These are phyloP conservation scores for Morus bassanus DNA, from an alignment of 2,797 vertebrate species.

Conservation along the genomic window DNA sequence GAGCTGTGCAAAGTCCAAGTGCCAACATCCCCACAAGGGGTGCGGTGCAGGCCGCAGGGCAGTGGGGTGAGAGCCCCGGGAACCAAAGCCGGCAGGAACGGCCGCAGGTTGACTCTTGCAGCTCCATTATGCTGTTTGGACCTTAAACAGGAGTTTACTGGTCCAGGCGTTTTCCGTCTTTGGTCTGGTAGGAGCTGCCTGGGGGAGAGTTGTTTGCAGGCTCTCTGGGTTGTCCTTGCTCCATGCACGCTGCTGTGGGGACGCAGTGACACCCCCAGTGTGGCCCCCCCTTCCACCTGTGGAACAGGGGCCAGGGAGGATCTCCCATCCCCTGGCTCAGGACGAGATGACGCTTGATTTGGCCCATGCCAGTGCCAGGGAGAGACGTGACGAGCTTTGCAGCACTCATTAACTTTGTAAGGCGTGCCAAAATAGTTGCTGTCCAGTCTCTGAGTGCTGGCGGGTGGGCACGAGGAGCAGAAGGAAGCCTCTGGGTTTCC, in stretches of 20 bases:
- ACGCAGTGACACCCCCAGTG: accelerated
- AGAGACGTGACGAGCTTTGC: accelerated
- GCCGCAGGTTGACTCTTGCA: accelerated
- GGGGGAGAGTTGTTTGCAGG: accelerated
- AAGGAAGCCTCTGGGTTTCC: not conserved
- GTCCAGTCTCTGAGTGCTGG: not conserved
- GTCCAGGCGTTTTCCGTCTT: not conserved
- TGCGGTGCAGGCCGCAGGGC: accelerated
- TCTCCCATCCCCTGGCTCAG: accelerated
- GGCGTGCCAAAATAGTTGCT: accelerated
- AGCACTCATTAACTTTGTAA: accelerated
- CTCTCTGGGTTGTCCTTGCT: not conserved
- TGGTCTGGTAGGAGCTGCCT: not conserved
- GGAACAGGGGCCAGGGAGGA: too few relatives aligned
- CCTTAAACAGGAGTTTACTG: not conserved
- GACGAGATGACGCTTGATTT: not conserved
- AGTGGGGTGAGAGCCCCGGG: accelerated
- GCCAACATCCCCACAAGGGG: accelerated
- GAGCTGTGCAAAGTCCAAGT: accelerated
- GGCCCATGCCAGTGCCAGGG: too few relatives aligned
- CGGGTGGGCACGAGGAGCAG: accelerated
- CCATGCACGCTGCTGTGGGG: accelerated
- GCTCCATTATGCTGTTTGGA: not conserved
- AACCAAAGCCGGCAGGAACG: accelerated
- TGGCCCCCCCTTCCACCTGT: accelerated